Evolutionary conservation across 2,113 vertebrate genomes (phyloP), one percentile per base, ranked within the genome.

Genomic region (Thermophis baileyi): DNA sequence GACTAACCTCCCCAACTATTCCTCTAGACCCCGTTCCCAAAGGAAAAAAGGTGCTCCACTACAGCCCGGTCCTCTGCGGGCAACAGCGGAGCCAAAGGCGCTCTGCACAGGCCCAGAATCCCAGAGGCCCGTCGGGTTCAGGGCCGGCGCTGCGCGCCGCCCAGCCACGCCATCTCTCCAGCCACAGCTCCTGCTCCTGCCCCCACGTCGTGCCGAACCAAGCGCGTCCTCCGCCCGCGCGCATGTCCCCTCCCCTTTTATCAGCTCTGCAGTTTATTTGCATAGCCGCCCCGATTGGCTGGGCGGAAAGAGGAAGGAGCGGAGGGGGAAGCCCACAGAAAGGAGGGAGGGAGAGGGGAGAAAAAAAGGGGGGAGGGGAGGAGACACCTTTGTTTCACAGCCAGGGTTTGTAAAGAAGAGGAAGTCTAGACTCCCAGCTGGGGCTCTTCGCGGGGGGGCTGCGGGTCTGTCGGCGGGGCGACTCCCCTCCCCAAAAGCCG

Each of bases 341-440:
- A 44, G n/a, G 89, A 91, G 93, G 54, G 27, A 14, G 57, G 60
- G 60, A 25, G 91, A 57, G 30, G 16, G 49, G 27, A 14, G 27
- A 7, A 18, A 16, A 51, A 50, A 54, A 35, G 44, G 88, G 93
- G 50, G 50, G 50, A 50, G 50, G 2, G 85, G 87, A 6, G 88
- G 87, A 90, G 88, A 91, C 87, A 91, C 57, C 93, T 86, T 60
- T 87, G 94, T 91, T 91, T 89, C 92, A 53, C 57, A 54, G 92
- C 90, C 57, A 49, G 54, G 85, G 92, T 93, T 93, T 93, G 88
- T 93, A 93, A 93, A 93, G 88, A 93, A 93, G 92, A 93, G 92
- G 89, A 90, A 93, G 92, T 93, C 88, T 93, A 87, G 92, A 93
- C 88, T 90, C 35, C 74, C 92, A 93, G 92, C 92, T 93, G 88